phyloP scores from a whole-genome alignment of 2,888 invertebrate genomes.

The Cybosia mesomella region DNA sequence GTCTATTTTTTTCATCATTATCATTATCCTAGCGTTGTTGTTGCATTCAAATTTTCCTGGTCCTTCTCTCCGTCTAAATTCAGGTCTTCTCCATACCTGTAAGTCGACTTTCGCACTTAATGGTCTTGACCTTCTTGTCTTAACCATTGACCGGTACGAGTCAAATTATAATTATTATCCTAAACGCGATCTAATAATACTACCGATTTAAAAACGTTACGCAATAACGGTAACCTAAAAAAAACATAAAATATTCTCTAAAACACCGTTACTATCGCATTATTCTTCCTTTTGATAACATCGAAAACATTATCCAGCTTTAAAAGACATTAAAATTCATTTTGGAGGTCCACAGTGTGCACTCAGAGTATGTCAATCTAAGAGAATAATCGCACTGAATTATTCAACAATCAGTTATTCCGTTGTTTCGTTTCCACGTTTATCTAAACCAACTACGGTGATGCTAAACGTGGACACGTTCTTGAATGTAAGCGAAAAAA shows the following conservation, averaged over 20 bases:
- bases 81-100: no score
- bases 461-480: background rate
- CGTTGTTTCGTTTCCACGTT: slow-evolving; percentile 53
- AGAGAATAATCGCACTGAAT: slow-evolving; percentile 70
- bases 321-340: slow-evolving; percentile 62
- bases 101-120: background rate
- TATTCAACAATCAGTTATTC: slow-evolving; percentile 70
- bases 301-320: slow-evolving; percentile 24
- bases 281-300: slow-evolving; percentile 21
- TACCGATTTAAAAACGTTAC: background rate
- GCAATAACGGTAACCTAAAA: background rate
- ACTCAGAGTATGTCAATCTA: slow-evolving; percentile 66
- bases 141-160: background rate
- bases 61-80: no score
- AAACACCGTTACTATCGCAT: slow-evolving; percentile 10
- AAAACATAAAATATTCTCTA: slow-evolving; percentile 2
- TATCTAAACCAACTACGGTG: slow-evolving; percentile 25
- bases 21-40: no score
- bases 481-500: background rate
- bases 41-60: no score
- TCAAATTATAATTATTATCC: background rate
- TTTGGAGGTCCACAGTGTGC: slow-evolving; percentile 62
- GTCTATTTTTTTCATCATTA: background rate
- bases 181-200: background rate
- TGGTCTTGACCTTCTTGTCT: no score